These are phyloP conservation scores for Ianthella basta DNA, from an alignment of 37 sponge, comb jelly and placozoan genomes.

Conservation along the genomic window DNA sequence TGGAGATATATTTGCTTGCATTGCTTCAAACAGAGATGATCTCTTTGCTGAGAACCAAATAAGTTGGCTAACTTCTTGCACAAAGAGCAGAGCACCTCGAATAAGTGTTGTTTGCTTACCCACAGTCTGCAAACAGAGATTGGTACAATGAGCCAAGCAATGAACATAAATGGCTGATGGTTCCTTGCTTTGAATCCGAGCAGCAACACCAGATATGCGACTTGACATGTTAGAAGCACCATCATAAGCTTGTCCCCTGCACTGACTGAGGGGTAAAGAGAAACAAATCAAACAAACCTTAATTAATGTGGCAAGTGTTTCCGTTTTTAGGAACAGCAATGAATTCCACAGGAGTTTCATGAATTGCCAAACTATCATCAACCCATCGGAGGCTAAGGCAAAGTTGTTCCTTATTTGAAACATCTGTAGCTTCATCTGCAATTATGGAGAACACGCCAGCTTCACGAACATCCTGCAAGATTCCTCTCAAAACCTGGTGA, in stretches of 20 bases:
- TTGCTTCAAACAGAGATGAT: constrained; percentile 15
- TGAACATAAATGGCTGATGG: constrained; percentile 52
- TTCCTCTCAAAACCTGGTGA: no score
- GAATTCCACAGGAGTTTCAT: constrained; percentile 39
- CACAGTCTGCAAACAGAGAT: constrained; percentile 47
- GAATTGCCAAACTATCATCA: constrained; percentile 38
- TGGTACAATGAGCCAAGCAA: constrained; percentile 65
- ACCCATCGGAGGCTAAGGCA: no score
- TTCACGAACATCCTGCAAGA: no score
- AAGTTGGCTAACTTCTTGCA: constrained; percentile 39
- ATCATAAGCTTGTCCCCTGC: constrained; percentile 65
- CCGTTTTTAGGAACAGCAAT: constrained; percentile 52
- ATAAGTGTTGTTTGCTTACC: constrained; percentile 27
- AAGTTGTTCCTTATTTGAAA: no score
- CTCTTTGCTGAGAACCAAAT: constrained; percentile 57
- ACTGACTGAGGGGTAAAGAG: constrained; percentile 42
- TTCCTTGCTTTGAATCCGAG: constrained; percentile 36
- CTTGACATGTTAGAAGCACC: constrained; percentile 53
- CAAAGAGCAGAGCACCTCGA: constrained; percentile 48
- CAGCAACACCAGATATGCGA: constrained; percentile 57
- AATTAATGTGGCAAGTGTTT: constrained; percentile 31
- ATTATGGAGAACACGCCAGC: no score
- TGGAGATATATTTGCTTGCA: constrained; percentile 38
- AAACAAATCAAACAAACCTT: constrained; percentile 41
- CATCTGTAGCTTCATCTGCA: no score